Base-by-base conservation (phyloP, 1,140 invertebrate species). In the fruit fly (Drosophila melanogaster) region DNA sequence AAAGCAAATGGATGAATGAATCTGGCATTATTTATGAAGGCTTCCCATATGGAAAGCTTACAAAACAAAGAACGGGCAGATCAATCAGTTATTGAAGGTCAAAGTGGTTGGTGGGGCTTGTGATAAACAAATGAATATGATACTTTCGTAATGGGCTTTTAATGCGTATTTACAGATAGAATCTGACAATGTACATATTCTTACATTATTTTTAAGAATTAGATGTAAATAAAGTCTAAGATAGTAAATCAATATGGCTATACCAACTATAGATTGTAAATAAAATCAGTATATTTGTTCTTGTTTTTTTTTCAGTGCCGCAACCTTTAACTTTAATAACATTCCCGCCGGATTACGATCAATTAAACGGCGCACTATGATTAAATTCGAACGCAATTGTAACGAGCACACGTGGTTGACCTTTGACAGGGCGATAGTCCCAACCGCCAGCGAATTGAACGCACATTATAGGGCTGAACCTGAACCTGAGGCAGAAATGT, bases 371-470 rank as follows among this genome's bases (percentile, higher is more conserved):
- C 41, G 24, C 8, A 38, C 40, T 67, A 17, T 24, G 38, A 69
- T 69, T 38, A 55, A 26, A 55, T 24, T 44, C 47, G 15, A 17
- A 41, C 30, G 14, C 33, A 47, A 41, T 43, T 62, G n/a, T 33
- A 43, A 19, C 26, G 26, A 59, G 54, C 57, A 62, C 62, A 69
- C 44, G 62, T 69, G 62, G 40, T n/a, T 66, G 64, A 70, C 66
- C 66, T 70, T 70, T 70, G 64, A 30, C 65, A 24, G 50, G 22
- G 66, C 64, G 35, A 70, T 40, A 69, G 66, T 69, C 66, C 62
- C 35, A 70, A 33, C 50, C 33, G 43, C 44, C 65, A 35, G 33
- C 60, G 15, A 37, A 51, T 51, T 59, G 60, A 67, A 67, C 38
- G 46, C 11, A 40, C 49, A 74, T 73, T 64, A 38, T 35, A 50